These are phyloP conservation scores for Serilophus lunatus DNA, from an alignment of 2,113 vertebrate species.

Conservation along the genomic window DNA sequence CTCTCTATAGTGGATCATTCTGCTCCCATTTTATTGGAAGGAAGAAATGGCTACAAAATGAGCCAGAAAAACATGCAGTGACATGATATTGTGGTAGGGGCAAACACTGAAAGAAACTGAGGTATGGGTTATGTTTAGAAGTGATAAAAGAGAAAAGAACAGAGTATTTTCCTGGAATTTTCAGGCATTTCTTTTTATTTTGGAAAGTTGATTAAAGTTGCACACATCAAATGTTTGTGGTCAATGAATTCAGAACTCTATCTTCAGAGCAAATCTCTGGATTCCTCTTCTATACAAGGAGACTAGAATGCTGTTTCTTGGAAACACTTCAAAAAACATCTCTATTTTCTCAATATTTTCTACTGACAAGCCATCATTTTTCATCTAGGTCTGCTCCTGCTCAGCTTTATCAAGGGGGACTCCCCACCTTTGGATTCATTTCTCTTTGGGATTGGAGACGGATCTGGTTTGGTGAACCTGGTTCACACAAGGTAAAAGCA, in stretches of 20 bases:
- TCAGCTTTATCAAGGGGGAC: background rate
- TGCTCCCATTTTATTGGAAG: background rate
- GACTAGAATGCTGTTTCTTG: background rate
- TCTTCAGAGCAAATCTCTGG: slow-evolving; percentile 54
- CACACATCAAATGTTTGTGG: slow-evolving; percentile 39
- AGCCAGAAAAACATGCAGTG: background rate
- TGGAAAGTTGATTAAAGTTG: slow-evolving; percentile 16
- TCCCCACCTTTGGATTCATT: background rate
- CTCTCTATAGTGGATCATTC: background rate
- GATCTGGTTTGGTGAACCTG: background rate
- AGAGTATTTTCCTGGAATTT: slow-evolving; percentile 1
- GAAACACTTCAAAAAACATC: background rate
- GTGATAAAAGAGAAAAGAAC: background rate
- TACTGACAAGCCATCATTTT: background rate
- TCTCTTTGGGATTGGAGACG: background rate
- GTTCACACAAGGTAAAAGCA: background rate
- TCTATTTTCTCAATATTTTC: slow-evolving; percentile 9
- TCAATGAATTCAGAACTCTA: slow-evolving; percentile 32
- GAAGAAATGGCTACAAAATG: background rate
- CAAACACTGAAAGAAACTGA: background rate
- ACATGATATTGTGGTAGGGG: background rate
- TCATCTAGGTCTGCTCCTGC: background rate
- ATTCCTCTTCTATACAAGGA: background rate
- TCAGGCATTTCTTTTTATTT: slow-evolving; percentile 7
- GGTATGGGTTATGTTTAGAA: background rate